These are phyloP conservation scores for Ephialtes manifestator DNA, from an alignment of 2,888 invertebrate genomes.

Conservation along the genomic window DNA sequence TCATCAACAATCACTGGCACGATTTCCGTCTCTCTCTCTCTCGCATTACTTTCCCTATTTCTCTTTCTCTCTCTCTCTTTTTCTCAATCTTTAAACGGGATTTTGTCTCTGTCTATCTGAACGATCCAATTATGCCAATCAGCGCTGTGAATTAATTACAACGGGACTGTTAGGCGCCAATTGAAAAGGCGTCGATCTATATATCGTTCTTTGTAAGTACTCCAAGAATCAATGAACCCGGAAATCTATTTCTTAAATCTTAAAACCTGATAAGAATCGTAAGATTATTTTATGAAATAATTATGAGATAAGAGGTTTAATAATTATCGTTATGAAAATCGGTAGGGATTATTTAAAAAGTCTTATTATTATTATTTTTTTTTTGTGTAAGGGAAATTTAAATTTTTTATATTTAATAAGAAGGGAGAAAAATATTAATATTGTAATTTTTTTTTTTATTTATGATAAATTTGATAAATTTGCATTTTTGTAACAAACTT, in stretches of 20 bases:
- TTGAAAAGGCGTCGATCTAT: conserved; percentile 1
- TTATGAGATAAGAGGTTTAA: too few species aligned
- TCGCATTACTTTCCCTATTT: neutral
- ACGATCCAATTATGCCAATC: conserved; percentile 32
- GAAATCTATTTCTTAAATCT: conserved; percentile 5
- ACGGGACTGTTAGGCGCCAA: conserved; percentile 1
- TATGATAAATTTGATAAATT: too few species aligned
- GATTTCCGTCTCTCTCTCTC: neutral
- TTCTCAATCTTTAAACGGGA: neutral
- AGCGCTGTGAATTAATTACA: conserved; percentile 14
- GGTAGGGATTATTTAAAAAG: too few species aligned
- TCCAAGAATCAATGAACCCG: conserved; percentile 42
- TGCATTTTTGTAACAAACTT: too few species aligned
- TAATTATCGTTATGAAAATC: too few species aligned
- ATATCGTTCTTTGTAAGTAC: neutral
- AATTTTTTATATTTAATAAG: too few species aligned
- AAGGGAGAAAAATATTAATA: too few species aligned
- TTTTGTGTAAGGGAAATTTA: too few species aligned
- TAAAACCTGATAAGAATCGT: too few species aligned
- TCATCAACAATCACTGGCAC: neutral
- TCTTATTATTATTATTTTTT: too few species aligned
- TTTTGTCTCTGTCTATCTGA: neutral
- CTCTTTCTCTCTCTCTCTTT: neutral
- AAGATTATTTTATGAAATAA: too few species aligned
- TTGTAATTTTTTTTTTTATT: too few species aligned